Conservation (phyloP, 2,888 invertebrate species). For the Mythimna impura region DNA sequence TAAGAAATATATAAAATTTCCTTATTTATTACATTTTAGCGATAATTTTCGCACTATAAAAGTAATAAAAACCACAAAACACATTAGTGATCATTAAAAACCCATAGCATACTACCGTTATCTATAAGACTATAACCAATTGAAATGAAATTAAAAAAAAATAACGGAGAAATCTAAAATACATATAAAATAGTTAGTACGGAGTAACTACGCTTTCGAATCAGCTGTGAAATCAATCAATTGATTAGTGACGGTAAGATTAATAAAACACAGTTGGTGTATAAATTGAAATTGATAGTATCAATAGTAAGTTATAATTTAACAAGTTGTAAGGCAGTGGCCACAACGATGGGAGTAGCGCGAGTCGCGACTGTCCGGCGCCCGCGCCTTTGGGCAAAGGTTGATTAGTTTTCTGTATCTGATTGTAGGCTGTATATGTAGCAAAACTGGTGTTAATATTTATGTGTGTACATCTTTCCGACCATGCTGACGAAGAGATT, state of each 20-base stretch:
- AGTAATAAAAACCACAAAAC: conserved; percentile 38
- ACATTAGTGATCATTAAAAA: conserved; percentile 60
- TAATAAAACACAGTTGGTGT: conserved; percentile 68
- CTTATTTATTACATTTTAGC: conserved; percentile 44
- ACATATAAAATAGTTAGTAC: conserved; percentile 62
- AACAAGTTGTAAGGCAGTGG: conserved; percentile 58
- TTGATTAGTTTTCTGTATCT: conserved; percentile 56
- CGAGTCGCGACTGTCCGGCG: conserved; percentile 34
- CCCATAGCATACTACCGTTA: conserved; percentile 58
- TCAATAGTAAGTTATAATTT: conserved; percentile 63
- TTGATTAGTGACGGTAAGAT: conserved; percentile 69
- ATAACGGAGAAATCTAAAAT: conserved; percentile 70
- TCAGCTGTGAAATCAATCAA: conserved; percentile 76
- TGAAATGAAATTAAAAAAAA: conserved; percentile 53
- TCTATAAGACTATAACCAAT: conserved; percentile 50
- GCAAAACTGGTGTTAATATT: conserved; percentile 26
- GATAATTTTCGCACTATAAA: conserved; percentile 40
- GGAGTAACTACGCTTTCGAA: conserved; percentile 70
- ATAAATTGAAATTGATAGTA: conserved; percentile 72
- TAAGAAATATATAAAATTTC: conserved; percentile 37
- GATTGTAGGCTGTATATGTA: conserved; percentile 39
- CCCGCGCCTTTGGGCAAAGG: conserved; percentile 47
- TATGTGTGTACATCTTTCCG: conserved; percentile 22
- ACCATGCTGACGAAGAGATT: no score
- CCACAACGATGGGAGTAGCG: conserved; percentile 36